Evolutionary conservation across 2,113 vertebrate genomes (phyloP).

Genomic region (Dunckerocampus dactyliophorus): DNA sequence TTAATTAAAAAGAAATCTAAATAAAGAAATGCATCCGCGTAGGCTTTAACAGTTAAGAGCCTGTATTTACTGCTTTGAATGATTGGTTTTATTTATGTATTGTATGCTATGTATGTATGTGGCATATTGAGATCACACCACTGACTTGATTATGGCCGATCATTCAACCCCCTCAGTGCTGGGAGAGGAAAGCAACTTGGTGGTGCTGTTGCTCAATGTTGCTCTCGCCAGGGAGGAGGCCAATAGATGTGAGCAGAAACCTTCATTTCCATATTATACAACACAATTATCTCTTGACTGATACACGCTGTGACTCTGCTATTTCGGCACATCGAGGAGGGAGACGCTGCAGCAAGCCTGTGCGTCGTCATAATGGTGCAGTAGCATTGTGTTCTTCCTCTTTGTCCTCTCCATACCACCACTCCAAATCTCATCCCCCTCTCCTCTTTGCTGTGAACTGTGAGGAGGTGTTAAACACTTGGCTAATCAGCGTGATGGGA

Average conservation of each 20-base stretch:
- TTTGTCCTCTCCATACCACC: not conserved
- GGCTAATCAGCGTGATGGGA: conserved; percentile 42
- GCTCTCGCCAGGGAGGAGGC: not conserved
- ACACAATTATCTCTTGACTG: conserved; percentile 12
- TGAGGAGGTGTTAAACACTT: conserved; percentile 47
- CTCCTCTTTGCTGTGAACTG: conserved; percentile 2
- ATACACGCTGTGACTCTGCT: conserved; percentile 4
- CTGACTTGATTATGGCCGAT: not conserved
- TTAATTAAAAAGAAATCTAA: no score
- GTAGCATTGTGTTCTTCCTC: not conserved
- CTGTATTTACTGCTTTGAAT: no score
- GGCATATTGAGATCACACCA: not conserved
- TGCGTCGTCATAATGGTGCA: not conserved
- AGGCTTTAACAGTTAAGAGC: no score
- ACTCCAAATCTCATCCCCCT: not conserved
- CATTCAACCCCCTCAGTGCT: conserved; percentile 1
- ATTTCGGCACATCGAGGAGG: not conserved
- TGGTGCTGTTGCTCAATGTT: conserved; percentile 10
- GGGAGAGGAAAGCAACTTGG: conserved; percentile 3
- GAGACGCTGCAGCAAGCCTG: not conserved
- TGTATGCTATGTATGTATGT: no score
- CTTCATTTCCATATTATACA: conserved; percentile 8
- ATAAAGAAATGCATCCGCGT: no score
- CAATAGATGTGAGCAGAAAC: conserved; percentile 3
- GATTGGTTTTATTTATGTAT: no score